Evolutionary conservation across 2,113 vertebrate genomes (phyloP), one percentile per base, ranked within the genome.

Genomic region (Nicator chloris): DNA sequence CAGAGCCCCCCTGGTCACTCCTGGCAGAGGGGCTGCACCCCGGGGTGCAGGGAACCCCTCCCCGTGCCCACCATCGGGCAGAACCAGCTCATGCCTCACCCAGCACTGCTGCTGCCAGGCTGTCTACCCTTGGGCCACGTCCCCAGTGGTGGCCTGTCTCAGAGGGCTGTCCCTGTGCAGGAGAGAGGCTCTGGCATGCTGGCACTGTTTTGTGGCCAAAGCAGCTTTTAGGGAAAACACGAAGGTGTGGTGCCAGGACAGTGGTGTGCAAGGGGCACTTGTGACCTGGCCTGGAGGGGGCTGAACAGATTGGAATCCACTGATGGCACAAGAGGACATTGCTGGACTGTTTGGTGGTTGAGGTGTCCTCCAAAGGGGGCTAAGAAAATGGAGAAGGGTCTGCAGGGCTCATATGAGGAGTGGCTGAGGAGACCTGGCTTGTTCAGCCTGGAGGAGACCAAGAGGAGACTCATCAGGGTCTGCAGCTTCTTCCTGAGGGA

Each of bases 21-120:
- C 33, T 26, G 35, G 56, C 51, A 15, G 4, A 42, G 64, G 45
- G 9, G 47, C 15, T 26, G 68, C 60, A 79, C 31, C 14, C 65
- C 8, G 0, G 35, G 49, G 56, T 60, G 81, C 56, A 71, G 77
- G 15, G 61, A 37, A 13, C n/a, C 37, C 23, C 10, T n/a, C 40
- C 30, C 33, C 0, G 0, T 19, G 33, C 53, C n/a, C 12, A 18
- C 5, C 7, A 1, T 12, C 0, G 3, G n/a, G 15, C 54, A 60
- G 39, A 35, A 51, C 7, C 54, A 5, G 53, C 51, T 69, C 8
- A 0, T 53, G 23, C 72, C 60, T 57, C 30, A 18, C 53, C 61
- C 59, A 28, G 54, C 33, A 4, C 4, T 6, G 72, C 86, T 61
- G 75, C 77, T 56, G 11, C 76, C 37, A 24, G 50, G 13, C 45